Base-by-base conservation (phyloP, 2,113 vertebrate genomes). In the Monopterus albus region DNA sequence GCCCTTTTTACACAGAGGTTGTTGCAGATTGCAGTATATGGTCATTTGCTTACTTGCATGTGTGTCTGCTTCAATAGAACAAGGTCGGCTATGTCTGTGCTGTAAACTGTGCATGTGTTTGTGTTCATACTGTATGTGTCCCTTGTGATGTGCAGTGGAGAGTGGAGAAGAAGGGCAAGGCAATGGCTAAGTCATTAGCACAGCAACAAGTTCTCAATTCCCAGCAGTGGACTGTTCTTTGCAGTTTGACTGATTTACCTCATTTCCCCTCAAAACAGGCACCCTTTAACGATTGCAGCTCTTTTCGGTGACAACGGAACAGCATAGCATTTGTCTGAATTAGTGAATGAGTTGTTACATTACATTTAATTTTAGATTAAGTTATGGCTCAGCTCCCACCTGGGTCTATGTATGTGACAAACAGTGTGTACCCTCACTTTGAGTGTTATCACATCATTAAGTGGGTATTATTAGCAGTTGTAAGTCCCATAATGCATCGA, bases 111-210 rank as follows among this genome's bases (percentile, higher is more conserved):
- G 35, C 56, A 39, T 70, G 14, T 59, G 2, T 57, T 63, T 67
- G 57, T 64, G 66, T 23, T 72, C 10, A 17, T n/a, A n/a, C n/a
- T n/a, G n/a, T 20, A 52, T 47, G 50, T n/a, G 58, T 52, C 31
- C 35, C 67, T 77, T 42, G 68, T 51, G n/a, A 53, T 28, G 57
- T 53, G 35, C 53, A 25, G 8, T 61, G 21, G 31, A 65, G 57
- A 65, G 49, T 42, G 45, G 11, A 42, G 42, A 57, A 49, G 25
- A 14, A 50, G 43, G 38, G 43, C 39, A 38, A 29, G 15, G 18
- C 14, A 6, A 12, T 26, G 10, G 47, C 29, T 28, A 7, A 45
- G 18, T 60, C 46, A 43, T 64, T 69, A 73, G 46, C 35, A 7
- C 10, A 29, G 47, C 38, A 61, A 57, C 64, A 65, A 35, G 61